Base-by-base conservation (phyloP, 2,113 vertebrate species). In the Hippocampus mohnikei region DNA sequence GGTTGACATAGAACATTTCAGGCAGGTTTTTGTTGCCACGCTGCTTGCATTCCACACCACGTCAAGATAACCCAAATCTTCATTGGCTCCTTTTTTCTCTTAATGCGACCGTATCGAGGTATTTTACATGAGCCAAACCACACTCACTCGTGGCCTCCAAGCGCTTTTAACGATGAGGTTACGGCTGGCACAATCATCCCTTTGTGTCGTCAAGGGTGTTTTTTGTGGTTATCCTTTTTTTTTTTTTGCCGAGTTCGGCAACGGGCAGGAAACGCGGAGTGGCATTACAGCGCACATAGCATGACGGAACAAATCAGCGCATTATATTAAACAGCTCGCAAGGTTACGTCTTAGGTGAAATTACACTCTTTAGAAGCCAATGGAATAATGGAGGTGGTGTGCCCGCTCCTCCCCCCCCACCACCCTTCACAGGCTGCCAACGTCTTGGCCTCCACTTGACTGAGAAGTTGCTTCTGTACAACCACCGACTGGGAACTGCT, bases 191-290 rank as follows among this genome's bases (percentile, higher is more conserved):
- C 87, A 89, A 85, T 91, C 80, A 63, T 53, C 59, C 80, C 84
- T 88, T 90, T 91, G 90, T 91, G 82, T 85, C 76, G 86, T 68
- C 42, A 76, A 70, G 73, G 70, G 75, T 79, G 82, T 88, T 88
- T 87, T 84, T 85, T 88, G 81, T 66, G 88, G 87, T 90, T 88
- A 85, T 84, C 79, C 69, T 85, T 82, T 81, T 86, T 71, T 44
- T 33, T 29, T 37, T 44, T 44, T 44, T 44, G 77, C 76, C 73
- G 69, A 84, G 81, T 87, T 83, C 85, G 80, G 73, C 86, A 88
- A 85, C 78, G 70, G 83, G 72, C 72, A 77, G 71, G 71, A 83
- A 78, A 73, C 77, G 71, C 66, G 52, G 72, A 61, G 69, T 80
- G 73, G 69, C 67, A 66, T 71, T 72, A 73, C 61, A 82, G 55